Evolutionary conservation across 2,797 vertebrate genomes (phyloP).

Genomic region (Pteropus rufus): DNA sequence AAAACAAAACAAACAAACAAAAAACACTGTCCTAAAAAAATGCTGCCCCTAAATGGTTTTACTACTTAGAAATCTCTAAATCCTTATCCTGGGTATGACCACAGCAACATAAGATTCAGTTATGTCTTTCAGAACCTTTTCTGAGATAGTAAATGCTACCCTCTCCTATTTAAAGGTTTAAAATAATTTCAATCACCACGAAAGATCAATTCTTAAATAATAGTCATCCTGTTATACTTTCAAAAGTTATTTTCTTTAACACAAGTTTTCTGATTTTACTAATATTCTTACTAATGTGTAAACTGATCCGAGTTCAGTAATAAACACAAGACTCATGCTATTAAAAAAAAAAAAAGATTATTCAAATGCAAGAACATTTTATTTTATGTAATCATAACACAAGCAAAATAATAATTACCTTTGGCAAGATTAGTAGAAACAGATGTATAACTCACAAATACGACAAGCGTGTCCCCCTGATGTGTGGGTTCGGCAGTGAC

Average conservation of each 20-base stretch:
- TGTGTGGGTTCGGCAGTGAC: not conserved
- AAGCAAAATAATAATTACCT: constrained; percentile 13
- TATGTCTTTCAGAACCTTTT: not conserved
- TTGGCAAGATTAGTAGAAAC: not conserved
- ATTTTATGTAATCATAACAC: constrained; percentile 32
- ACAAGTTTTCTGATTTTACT: constrained; percentile 9
- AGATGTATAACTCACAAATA: not conserved
- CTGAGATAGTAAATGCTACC: not conserved
- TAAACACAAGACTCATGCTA: constrained; percentile 29
- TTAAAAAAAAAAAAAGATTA: not conserved
- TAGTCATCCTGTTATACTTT: not conserved
- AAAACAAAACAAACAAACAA: not conserved
- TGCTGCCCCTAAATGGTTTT: not conserved
- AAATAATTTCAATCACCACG: not conserved
- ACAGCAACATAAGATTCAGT: not conserved
- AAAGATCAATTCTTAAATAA: not conserved
- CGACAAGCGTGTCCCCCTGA: not conserved
- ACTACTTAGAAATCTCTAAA: not conserved
- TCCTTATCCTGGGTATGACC: not conserved
- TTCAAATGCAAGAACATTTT: constrained; percentile 43
- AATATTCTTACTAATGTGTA: not conserved
- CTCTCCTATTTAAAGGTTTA: not conserved
- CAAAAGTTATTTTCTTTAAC: not conserved
- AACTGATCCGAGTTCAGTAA: not conserved
- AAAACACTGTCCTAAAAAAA: not conserved